These are phyloP conservation scores for Arizona elegans DNA, from an alignment of 2,113 vertebrate genomes.

Conservation along the genomic window DNA sequence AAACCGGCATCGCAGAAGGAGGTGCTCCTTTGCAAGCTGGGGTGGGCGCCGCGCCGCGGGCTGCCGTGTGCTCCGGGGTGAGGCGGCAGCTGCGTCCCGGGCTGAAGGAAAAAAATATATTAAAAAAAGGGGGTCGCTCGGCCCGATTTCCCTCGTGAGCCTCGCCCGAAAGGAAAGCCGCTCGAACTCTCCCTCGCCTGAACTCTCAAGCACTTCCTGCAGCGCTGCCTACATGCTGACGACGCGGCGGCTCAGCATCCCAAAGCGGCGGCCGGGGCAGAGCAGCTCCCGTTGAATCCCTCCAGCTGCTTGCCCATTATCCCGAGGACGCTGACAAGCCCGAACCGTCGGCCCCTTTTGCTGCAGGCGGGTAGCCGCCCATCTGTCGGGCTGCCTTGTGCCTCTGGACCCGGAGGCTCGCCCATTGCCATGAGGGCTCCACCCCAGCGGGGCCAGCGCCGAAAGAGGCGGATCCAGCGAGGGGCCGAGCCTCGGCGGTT, in stretches of 20 bases:
- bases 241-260: not conserved
- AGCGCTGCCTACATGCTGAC: not conserved
- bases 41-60: not conserved
- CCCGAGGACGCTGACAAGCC: too few relatives aligned
- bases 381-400: not conserved
- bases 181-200: not conserved
- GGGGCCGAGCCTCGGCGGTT: not conserved
- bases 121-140: not conserved
- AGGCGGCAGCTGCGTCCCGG: not conserved
- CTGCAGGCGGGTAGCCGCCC: not conserved
- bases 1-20: not conserved
- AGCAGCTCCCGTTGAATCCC: not conserved
- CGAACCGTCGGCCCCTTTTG: not conserved
- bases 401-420: not conserved
- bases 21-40: not conserved
- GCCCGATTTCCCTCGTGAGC: not conserved
- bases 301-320: not conserved
- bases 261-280: not conserved
- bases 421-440: not conserved
- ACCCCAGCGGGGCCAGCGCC: not conserved
- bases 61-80: not conserved
- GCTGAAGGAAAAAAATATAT: not conserved
- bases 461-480: not conserved
- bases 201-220: not conserved
- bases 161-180: not conserved